Conservation (phyloP, 1,140 invertebrate species). For the Scaptomyza hsui region DNA sequence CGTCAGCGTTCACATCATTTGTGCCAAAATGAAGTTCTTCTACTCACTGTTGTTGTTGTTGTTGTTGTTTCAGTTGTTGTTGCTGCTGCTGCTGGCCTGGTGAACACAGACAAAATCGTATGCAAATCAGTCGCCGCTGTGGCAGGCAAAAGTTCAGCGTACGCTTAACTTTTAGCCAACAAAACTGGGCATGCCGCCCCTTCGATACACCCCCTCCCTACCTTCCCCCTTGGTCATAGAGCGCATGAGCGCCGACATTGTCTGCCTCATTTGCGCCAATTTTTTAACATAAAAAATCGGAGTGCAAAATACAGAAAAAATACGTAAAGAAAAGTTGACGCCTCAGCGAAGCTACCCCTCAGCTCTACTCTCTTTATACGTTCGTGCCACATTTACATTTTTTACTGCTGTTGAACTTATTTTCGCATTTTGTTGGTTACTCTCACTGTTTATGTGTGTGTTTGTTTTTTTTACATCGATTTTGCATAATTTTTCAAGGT, state of each 20-base stretch:
- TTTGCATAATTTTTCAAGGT: conserved; percentile 83
- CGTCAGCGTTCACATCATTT: conserved; percentile 57
- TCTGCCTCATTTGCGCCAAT: conserved; percentile 81
- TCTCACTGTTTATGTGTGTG: conserved; percentile 52
- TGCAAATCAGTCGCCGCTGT: conserved; percentile 71
- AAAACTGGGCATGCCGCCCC: conserved; percentile 41
- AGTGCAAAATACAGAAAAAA: conserved; percentile 43
- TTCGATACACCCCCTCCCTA: background rate
- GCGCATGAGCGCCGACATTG: conserved; percentile 81
- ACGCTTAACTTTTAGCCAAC: conserved; percentile 74
- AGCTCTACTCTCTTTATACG: conserved; percentile 21
- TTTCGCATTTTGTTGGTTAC: conserved; percentile 75
- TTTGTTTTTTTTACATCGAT: conserved; percentile 77
- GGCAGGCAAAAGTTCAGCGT: conserved; percentile 79
- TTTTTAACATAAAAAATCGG: conserved; percentile 76
- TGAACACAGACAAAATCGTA: conserved; percentile 76
- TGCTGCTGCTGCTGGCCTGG: conserved; percentile 38
- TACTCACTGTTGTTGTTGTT: conserved; percentile 2
- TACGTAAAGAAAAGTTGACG: conserved; percentile 41
- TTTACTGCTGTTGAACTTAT: conserved; percentile 76
- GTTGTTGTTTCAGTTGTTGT: conserved; percentile 5
- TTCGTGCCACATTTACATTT: conserved; percentile 79
- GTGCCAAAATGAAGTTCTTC: conserved; percentile 63
- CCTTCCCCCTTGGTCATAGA: background rate
- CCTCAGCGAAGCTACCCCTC: conserved; percentile 26